Percentiles rank a stretch among this genome's conserved stretches.
These are phyloP conservation scores for Thunnus thynnus DNA, from an alignment of 2,113 vertebrate genomes.

Conservation along the genomic window DNA sequence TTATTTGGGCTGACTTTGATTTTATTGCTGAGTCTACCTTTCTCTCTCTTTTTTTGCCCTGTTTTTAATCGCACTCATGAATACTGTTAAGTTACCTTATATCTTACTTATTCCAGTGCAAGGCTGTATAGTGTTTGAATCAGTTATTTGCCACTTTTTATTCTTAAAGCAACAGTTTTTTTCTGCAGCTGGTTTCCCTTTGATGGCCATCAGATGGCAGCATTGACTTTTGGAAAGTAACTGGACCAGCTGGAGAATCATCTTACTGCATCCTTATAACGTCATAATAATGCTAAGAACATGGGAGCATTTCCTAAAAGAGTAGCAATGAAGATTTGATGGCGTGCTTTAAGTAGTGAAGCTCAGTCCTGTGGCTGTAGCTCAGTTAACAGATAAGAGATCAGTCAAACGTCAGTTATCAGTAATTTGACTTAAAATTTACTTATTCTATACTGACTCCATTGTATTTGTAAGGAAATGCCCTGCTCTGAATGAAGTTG, in stretches of 20 bases:
- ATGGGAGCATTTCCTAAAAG: constrained; percentile 32
- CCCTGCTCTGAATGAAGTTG: too few relatives aligned
- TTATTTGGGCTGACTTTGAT: too few relatives aligned
- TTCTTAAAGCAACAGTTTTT: neutral
- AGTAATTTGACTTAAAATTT: too few relatives aligned
- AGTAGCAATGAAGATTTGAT: constrained; percentile 13
- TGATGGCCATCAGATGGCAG: constrained; percentile 75
- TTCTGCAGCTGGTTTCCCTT: constrained; percentile 23
- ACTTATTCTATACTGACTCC: too few relatives aligned
- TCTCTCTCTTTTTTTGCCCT: too few relatives aligned
- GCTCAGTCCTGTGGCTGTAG: neutral
- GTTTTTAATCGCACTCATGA: too few relatives aligned
- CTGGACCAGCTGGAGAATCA: neutral
- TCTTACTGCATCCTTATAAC: constrained; percentile 26
- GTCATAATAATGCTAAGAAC: constrained; percentile 31
- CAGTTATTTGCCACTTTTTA: neutral
- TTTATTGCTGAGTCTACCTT: too few relatives aligned
- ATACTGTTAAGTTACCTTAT: too few relatives aligned
- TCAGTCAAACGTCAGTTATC: too few relatives aligned
- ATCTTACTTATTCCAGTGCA: neutral
- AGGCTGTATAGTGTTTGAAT: neutral
- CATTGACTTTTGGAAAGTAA: constrained; percentile 62
- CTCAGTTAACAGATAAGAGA: constrained; percentile 7
- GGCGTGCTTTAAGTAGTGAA: constrained; percentile 15
- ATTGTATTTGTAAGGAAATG: too few relatives aligned